Evolutionary conservation across 2,888 invertebrate genomes (phyloP), one percentile per base, ranked within the genome.

Genomic region (Argyresthia goedartella): DNA sequence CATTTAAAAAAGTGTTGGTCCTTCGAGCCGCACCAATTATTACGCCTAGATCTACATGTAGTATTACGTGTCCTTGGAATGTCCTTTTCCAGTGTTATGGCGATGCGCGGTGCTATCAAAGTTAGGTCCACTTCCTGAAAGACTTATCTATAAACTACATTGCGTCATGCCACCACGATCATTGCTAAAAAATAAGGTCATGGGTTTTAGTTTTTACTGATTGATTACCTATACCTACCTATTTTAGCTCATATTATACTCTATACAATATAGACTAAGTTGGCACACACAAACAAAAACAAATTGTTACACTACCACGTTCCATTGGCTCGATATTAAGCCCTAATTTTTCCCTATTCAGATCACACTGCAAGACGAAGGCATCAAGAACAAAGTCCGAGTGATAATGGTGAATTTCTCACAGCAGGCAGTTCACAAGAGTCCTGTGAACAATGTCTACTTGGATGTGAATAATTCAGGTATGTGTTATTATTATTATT

Each of bases 361-460:
- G 87, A 87, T 87, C 44, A 87, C 87, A 43, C 64, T 87, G 39
- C 87, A 87, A 77, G 87, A 87, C 67, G 85, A 85, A 60, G 62
- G 73, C 8, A 79, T 79, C 56, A 87, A 87, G 60, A 87, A 87
- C 61, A 87, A 87, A 71, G 87, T 87, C 7, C 62, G 87, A 58
- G 87, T 87, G 4, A 87, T 87, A 53, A 86, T 87, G 86, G 64
- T 87, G 10, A 79, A 79, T 56, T 86, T 87, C 59, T 64, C 72
- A 1, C 69, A 66, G 46, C 25, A 4, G 25, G 6, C 25, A 25
- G 25, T 25, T 25, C 58, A 64, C 25, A 59, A 59, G 1, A 57
- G 87, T 9, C 80, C 84, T 1, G 73, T 81, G 4, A 75, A 80
- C 59, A 85, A 85, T 48, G 65, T 87, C 49, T 86, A 76, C 54